Evolutionary conservation across 2,797 vertebrate genomes (phyloP), one percentile per base, ranked within the genome.

Genomic region (Gadopsis bispinosus): DNA sequence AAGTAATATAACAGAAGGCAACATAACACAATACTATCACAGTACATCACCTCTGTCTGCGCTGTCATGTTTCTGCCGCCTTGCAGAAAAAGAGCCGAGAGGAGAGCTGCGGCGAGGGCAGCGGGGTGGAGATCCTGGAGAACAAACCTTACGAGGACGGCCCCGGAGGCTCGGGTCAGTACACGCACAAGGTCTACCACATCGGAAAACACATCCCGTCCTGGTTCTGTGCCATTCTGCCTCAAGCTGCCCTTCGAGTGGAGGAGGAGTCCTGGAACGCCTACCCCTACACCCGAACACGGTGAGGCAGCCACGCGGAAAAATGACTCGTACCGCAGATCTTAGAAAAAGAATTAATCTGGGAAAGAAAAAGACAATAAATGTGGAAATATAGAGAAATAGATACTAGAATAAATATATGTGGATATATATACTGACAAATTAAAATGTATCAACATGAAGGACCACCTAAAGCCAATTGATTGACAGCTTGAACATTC

Each of bases 201-300:
- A 99, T 99, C 75, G 98, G 98, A 62, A 99, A 98, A 95, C 98
- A 99, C 94, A 99, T 99, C 84, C 98, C 98, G 62, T 96, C 97
- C 93, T 99, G 98, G 98, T 99, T 99, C 93, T 97, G 98, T 73
- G 95, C 97, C 79, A 98, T 99, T 1, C 91, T 99, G 92, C 97
- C 97, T 67, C 98, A 99, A 81, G 97, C 97, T 0, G 97, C 97
- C 0, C 93, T 99, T 35, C 93, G 97, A 3, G 97, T 99, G 1
- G 97, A 98, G 83, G 97, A 99, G 91, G 97, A 99, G 56, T 98
- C 97, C 0, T 99, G 97, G 97, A 99, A 99, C 0, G 97, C 97
- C 7, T 99, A 99, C 88, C 97, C 97, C 7, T 98, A 98, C 47
- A 99, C 97, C 0, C 93, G 97, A 26, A 99, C 97, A 5, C 95